phyloP scores from a whole-genome alignment of 92 coral and sea anemone species.

The Meandrina meandrites region DNA sequence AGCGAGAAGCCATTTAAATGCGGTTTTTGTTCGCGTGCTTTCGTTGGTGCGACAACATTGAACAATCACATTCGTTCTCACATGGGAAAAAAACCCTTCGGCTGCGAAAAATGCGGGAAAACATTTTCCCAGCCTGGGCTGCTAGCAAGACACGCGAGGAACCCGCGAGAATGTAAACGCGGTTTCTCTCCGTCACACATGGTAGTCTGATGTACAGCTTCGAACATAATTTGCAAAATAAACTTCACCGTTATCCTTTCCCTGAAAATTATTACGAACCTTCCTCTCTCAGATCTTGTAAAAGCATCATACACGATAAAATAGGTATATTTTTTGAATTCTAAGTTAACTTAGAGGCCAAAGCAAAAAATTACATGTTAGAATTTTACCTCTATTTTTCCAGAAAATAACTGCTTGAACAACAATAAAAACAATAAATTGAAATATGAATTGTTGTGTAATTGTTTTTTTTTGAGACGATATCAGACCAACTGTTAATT shows the following conservation, averaged over 20 bases:
- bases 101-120: conserved; percentile 69
- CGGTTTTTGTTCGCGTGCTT: conserved; percentile 94
- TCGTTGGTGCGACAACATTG: conserved; percentile 91
- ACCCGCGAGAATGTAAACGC: conserved; percentile 41
- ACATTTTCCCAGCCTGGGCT: conserved; percentile 78
- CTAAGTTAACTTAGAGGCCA: too few relatives aligned
- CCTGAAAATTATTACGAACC: neutral
- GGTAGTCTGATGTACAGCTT: neutral
- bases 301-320: too few relatives aligned
- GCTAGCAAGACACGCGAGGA: conserved; percentile 70
- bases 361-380: too few relatives aligned
- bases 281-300: neutral
- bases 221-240: too few relatives aligned
- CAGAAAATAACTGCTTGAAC: neutral
- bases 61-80: conserved; percentile 92
- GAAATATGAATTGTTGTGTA: neutral
- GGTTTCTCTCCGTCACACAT: neutral
- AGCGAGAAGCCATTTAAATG: conserved; percentile 95
- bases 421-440: neutral
- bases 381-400: too few relatives aligned
- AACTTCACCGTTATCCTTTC: too few relatives aligned
- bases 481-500: neutral
- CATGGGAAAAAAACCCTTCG: conserved; percentile 82
- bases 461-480: neutral
- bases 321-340: too few relatives aligned